Conservation (phyloP, 2,797 vertebrate genomes). For the Acipenser transmontanus region DNA sequence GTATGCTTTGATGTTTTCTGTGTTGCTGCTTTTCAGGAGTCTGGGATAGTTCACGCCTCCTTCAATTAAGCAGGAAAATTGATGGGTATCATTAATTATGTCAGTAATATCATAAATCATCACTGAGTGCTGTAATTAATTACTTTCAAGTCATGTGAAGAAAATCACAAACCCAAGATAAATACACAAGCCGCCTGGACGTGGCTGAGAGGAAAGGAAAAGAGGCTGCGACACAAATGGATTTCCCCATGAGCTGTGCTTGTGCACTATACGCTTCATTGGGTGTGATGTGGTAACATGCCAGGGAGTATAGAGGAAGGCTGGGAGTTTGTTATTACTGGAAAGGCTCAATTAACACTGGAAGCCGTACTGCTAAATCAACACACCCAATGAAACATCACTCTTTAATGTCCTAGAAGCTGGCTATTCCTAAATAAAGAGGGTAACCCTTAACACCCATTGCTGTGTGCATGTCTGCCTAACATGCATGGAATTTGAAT, state of each 20-base stretch:
- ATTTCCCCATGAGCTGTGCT: conserved; percentile 40
- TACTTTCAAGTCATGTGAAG: conserved; percentile 84
- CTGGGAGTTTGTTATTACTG: conserved; percentile 53
- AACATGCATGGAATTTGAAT: too few species aligned
- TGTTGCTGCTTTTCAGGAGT: conserved; percentile 52
- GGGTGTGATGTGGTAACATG: conserved; percentile 61
- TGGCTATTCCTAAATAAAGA: background rate
- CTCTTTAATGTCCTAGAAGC: background rate
- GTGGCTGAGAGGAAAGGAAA: conserved; percentile 41
- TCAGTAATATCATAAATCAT: conserved; percentile 96
- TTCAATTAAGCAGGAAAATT: conserved; percentile 90
- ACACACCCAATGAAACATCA: conserved; percentile 6
- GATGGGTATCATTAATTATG: conserved; percentile 95
- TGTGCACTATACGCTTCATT: conserved; percentile 64
- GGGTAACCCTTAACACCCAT: too few species aligned
- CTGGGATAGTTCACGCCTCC: conserved; percentile 59
- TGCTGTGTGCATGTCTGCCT: too few species aligned
- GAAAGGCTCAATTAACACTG: conserved; percentile 48
- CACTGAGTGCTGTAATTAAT: conserved; percentile 86
- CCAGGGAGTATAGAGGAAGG: conserved; percentile 50
- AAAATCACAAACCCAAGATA: conserved; percentile 83
- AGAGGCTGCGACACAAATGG: conserved; percentile 43
- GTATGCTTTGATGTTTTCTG: conserved; percentile 43
- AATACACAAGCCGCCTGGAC: conserved; percentile 61
- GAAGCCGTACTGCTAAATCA: background rate